Percentiles rank a stretch among this genome's conserved stretches.
Conservation (phyloP, 2,797 vertebrate genomes). For the Alexandromys oeconomus region DNA sequence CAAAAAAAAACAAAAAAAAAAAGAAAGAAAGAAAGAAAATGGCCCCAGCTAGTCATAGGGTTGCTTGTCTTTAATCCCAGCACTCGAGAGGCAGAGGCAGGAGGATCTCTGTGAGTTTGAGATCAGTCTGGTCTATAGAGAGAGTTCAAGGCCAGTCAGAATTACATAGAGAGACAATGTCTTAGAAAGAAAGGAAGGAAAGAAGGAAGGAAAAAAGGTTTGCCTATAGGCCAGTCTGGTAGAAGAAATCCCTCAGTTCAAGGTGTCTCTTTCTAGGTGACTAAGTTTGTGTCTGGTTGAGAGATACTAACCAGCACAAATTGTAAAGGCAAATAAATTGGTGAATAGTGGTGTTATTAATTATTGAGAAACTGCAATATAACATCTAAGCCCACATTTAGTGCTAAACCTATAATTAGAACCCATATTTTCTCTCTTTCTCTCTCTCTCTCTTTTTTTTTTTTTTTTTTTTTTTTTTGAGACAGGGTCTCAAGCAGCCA, state of each 20-base stretch:
- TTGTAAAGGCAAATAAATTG: background rate
- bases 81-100: background rate
- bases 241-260: background rate
- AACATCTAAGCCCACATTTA: background rate
- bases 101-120: background rate
- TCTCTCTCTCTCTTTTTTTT: too few relatives aligned
- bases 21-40: background rate
- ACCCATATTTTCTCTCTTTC: background rate
- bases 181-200: background rate
- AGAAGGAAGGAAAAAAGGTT: background rate
- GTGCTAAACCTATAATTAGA: background rate
- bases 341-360: background rate
- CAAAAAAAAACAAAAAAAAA: too few relatives aligned
- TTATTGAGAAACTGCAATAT: conserved; percentile 5
- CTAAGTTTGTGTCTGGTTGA: background rate
- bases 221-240: background rate
- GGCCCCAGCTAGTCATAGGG: background rate
- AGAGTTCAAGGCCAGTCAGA: background rate
- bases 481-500: background rate
- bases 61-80: background rate
- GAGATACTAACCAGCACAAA: background rate
- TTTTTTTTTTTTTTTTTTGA: background rate
- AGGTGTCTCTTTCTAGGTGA: background rate
- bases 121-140: background rate
- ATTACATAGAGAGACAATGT: background rate